These are phyloP conservation scores for Choristoneura rosaceana DNA, from an alignment of 2,888 invertebrate species.

Conservation along the genomic window DNA sequence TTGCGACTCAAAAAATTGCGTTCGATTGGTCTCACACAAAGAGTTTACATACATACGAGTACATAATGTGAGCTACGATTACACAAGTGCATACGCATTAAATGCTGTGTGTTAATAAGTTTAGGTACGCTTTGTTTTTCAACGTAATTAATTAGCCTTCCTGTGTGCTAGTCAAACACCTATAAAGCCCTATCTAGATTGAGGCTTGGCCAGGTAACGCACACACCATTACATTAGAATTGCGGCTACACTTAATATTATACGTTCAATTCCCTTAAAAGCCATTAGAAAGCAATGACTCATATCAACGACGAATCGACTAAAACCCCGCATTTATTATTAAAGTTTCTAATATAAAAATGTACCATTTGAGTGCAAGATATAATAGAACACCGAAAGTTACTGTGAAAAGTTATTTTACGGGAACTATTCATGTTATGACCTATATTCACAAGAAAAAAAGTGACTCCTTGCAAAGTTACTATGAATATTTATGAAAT, in stretches of 20 bases:
- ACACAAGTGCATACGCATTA: too few relatives aligned
- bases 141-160: constrained; percentile 29
- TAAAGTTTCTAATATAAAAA: neutral
- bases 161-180: constrained; percentile 39
- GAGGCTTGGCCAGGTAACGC: constrained; percentile 52
- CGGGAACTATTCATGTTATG: too few relatives aligned
- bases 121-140: neutral
- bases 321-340: neutral
- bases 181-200: constrained; percentile 38
- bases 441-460: too few relatives aligned
- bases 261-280: constrained; percentile 54
- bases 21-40: too few relatives aligned
- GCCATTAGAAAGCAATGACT: constrained; percentile 48
- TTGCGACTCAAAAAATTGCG: too few relatives aligned
- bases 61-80: too few relatives aligned
- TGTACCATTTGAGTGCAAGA: neutral
- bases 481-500: too few relatives aligned
- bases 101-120: neutral
- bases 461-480: too few relatives aligned
- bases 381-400: too few relatives aligned
- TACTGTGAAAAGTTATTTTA: too few relatives aligned
- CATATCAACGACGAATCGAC: constrained; percentile 24
- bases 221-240: constrained; percentile 21
- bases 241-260: constrained; percentile 23
- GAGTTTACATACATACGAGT: too few relatives aligned